Evolutionary conservation across 2,888 invertebrate genomes (phyloP).

Genomic region (Eupelmus urozonus): DNA sequence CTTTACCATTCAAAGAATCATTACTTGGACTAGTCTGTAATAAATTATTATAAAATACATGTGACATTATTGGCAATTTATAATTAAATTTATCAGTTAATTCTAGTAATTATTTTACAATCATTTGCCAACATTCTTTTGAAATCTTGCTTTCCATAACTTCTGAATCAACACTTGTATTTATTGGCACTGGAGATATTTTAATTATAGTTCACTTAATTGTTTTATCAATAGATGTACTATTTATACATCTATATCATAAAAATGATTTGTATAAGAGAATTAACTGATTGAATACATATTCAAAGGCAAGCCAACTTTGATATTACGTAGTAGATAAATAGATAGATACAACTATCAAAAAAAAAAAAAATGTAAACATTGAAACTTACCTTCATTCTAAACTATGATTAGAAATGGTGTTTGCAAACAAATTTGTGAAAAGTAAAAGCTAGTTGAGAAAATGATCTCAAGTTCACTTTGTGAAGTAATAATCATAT

Average conservation of each 20-base stretch:
- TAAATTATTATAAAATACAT: conserved; percentile 20
- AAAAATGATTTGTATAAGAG: no score
- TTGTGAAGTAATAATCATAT: conserved; percentile 25
- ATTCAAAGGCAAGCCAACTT: background rate
- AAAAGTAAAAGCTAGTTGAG: conserved; percentile 13
- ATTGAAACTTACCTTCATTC: conserved; percentile 54
- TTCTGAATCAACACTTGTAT: background rate
- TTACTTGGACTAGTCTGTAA: conserved; percentile 67
- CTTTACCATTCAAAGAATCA: conserved; percentile 68
- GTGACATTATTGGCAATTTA: background rate
- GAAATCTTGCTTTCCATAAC: background rate
- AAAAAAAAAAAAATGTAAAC: conserved; percentile 55
- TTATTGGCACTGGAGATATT: no score
- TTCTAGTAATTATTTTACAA: conserved; percentile 31
- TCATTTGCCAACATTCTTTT: conserved; percentile 29
- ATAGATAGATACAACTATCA: no score
- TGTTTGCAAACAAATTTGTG: conserved; percentile 10
- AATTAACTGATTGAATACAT: background rate
- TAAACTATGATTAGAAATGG: conserved; percentile 18
- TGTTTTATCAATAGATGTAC: no score
- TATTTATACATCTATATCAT: no score
- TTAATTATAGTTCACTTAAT: no score
- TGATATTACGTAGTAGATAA: no score
- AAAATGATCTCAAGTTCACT: conserved; percentile 35
- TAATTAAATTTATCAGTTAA: conserved; percentile 10